Evolutionary conservation across 2,113 vertebrate species (phyloP).

Genomic region (Clinocottus analis): DNA sequence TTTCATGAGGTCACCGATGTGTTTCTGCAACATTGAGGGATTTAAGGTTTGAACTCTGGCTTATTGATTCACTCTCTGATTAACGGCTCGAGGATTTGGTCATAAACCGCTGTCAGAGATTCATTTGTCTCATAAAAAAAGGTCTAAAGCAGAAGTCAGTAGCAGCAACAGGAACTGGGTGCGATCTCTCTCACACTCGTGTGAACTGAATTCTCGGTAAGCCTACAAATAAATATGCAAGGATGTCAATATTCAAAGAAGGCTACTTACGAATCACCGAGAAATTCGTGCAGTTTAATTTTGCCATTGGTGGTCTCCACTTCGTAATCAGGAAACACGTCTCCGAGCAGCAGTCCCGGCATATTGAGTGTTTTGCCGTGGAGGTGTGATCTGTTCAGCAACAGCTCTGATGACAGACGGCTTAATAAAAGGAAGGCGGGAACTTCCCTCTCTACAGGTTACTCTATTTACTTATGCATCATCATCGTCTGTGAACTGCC

Average conservation of each 20-base stretch:
- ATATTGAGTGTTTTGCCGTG: constrained; percentile 70
- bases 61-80: neutral
- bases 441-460: neutral
- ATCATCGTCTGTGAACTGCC: neutral
- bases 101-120: neutral
- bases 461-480: neutral
- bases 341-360: constrained; percentile 90
- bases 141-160: constrained; percentile 46
- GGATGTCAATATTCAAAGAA: neutral
- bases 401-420: constrained; percentile 9
- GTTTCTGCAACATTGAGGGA: neutral
- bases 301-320: constrained; percentile 88
- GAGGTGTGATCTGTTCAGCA: neutral
- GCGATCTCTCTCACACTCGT: too few relatives aligned
- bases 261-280: constrained; percentile 90
- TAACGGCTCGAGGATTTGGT: neutral
- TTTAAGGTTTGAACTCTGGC: neutral
- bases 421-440: neutral
- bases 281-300: constrained; percentile 89
- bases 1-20: neutral
- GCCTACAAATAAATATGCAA: neutral
- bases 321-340: constrained; percentile 90
- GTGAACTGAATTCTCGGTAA: neutral
- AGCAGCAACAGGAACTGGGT: constrained; percentile 37
- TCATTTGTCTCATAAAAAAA: neutral